These are phyloP conservation scores for Mesembrinibis cayennensis DNA, from an alignment of 2,113 vertebrate species.

Conservation along the genomic window DNA sequence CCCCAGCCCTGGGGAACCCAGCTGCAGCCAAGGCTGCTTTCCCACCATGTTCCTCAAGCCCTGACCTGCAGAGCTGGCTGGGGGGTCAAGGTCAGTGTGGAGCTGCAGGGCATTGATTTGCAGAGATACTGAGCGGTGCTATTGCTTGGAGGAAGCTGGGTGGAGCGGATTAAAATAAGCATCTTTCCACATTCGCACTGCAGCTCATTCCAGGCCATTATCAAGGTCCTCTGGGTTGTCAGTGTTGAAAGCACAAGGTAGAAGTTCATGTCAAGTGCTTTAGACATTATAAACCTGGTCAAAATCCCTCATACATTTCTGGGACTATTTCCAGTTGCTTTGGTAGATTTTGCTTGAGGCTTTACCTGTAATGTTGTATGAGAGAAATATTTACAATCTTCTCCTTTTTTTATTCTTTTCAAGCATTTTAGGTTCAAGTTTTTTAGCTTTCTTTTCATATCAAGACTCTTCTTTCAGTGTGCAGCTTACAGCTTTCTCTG, in stretches of 20 bases:
- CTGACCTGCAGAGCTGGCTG: not conserved
- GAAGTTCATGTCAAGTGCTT: not conserved
- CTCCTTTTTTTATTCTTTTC: not conserved
- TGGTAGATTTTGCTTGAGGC: not conserved
- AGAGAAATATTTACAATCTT: not conserved
- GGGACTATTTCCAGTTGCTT: not conserved
- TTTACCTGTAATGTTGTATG: not conserved
- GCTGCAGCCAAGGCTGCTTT: not conserved
- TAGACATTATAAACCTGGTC: not conserved
- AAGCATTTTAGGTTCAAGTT: not conserved
- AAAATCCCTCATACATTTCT: not conserved
- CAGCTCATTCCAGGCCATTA: not conserved
- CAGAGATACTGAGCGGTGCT: not conserved
- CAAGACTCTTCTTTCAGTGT: not conserved
- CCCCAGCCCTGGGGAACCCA: not conserved
- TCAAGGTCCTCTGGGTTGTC: not conserved
- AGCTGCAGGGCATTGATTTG: not conserved
- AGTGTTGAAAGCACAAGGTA: not conserved
- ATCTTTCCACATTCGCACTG: not conserved
- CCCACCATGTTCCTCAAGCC: not conserved
- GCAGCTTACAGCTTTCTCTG: not conserved
- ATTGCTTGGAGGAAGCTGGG: not conserved
- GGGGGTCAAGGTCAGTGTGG: fast-evolving
- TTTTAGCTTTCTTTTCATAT: not conserved
- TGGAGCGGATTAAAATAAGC: not conserved